Conservation (phyloP, 2,113 vertebrate species). For the Caranx melampygus region DNA sequence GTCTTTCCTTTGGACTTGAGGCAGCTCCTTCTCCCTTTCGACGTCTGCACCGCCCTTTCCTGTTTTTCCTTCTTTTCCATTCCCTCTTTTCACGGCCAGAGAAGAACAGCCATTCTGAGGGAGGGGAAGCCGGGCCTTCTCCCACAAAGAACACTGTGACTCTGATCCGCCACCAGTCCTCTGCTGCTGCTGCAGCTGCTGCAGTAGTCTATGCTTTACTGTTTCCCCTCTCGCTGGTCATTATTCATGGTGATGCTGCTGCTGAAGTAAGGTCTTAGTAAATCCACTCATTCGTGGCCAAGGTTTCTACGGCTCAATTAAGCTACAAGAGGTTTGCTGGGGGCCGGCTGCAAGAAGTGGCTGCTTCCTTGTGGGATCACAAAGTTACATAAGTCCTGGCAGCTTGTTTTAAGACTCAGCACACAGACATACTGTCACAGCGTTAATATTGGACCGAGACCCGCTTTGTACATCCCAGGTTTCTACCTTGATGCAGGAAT, state of each 20-base stretch:
- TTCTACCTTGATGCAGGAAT: not conserved
- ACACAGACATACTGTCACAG: too few relatives aligned
- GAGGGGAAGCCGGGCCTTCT: conserved; percentile 23
- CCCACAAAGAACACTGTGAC: conserved; percentile 50
- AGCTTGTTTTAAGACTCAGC: too few relatives aligned
- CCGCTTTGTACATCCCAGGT: too few relatives aligned
- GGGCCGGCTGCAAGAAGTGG: too few relatives aligned
- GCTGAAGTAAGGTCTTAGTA: conserved; percentile 41
- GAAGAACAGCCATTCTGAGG: conserved; percentile 58
- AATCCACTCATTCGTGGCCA: conserved; percentile 11
- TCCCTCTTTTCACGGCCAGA: conserved; percentile 52
- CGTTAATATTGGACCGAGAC: too few relatives aligned
- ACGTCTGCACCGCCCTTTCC: conserved; percentile 71
- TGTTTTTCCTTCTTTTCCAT: conserved; percentile 79
- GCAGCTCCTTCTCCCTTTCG: conserved; percentile 36
- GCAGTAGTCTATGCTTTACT: conserved; percentile 5
- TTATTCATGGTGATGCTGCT: conserved; percentile 47
- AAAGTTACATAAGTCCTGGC: too few relatives aligned
- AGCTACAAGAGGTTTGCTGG: not conserved
- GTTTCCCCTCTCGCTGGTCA: conserved; percentile 19
- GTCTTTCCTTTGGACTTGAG: conserved; percentile 39
- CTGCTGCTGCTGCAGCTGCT: conserved; percentile 30
- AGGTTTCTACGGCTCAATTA: conserved; percentile 9
- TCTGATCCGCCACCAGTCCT: conserved; percentile 42
- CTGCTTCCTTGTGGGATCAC: too few relatives aligned